Conservation (phyloP, 2,113 vertebrate species). For the Eclectus roratus region DNA sequence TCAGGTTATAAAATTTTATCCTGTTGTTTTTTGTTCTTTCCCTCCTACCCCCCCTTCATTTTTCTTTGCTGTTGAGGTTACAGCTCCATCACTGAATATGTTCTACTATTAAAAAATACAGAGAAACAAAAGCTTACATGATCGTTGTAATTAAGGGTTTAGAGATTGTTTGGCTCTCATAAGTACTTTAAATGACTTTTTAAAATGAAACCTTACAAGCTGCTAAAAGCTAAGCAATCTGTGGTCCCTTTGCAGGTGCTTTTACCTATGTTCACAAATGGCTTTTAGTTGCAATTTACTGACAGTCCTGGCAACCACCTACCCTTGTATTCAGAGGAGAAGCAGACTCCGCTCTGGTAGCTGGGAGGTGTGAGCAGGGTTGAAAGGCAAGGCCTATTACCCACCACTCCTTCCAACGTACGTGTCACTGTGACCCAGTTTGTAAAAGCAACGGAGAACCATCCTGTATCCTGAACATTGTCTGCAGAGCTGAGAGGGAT, state of each 20-base stretch:
- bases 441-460: neutral
- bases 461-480: neutral
- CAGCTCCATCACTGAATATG: neutral
- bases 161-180: neutral
- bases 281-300: neutral
- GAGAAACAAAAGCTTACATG: neutral
- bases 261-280: neutral
- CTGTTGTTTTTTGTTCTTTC: neutral
- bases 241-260: neutral
- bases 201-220: neutral
- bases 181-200: neutral
- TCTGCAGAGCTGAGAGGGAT: neutral
- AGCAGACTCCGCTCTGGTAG: neutral
- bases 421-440: neutral
- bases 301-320: neutral
- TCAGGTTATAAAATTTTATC: neutral
- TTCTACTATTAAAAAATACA: neutral
- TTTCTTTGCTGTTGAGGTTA: neutral
- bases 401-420: accelerated
- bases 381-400: neutral
- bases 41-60: neutral
- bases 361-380: neutral
- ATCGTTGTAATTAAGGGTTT: neutral
- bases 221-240: neutral
- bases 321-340: neutral